Evolutionary conservation across 2,113 vertebrate species (phyloP).

Genomic region (Archilochus colubris): DNA sequence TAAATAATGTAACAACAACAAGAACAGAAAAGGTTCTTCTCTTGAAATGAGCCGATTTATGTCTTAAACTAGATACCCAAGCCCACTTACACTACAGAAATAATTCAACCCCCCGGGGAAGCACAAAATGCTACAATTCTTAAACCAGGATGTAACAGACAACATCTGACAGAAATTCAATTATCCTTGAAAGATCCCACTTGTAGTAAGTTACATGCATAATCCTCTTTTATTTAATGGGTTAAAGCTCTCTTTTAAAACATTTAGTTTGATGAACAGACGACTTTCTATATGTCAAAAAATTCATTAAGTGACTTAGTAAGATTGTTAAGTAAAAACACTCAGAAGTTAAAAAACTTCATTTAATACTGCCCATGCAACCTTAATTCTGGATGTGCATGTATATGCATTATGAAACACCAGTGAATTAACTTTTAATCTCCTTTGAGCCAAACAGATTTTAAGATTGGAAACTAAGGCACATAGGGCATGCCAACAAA

Average conservation of each 20-base stretch:
- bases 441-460: conserved; percentile 48
- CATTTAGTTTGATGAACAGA: conserved; percentile 25
- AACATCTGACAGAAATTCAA: conserved; percentile 62
- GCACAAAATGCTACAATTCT: conserved; percentile 1
- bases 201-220: conserved; percentile 12
- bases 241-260: conserved; percentile 48
- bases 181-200: conserved; percentile 48
- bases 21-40: background rate
- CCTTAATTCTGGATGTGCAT: background rate
- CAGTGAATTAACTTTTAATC: conserved; percentile 64
- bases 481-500: conserved; percentile 50
- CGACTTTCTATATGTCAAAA: conserved; percentile 23
- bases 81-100: background rate
- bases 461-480: conserved; percentile 47
- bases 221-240: conserved; percentile 57
- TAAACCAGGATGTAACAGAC: conserved; percentile 22
- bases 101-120: background rate
- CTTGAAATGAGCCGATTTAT: background rate
- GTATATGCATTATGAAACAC: conserved; percentile 20
- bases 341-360: conserved; percentile 25
- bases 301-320: conserved; percentile 50
- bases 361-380: background rate
- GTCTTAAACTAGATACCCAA: background rate
- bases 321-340: conserved; percentile 47
- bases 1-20: background rate